Evolutionary conservation across 2,888 invertebrate genomes (phyloP).

Genomic region (Seladonia tumulorum): DNA sequence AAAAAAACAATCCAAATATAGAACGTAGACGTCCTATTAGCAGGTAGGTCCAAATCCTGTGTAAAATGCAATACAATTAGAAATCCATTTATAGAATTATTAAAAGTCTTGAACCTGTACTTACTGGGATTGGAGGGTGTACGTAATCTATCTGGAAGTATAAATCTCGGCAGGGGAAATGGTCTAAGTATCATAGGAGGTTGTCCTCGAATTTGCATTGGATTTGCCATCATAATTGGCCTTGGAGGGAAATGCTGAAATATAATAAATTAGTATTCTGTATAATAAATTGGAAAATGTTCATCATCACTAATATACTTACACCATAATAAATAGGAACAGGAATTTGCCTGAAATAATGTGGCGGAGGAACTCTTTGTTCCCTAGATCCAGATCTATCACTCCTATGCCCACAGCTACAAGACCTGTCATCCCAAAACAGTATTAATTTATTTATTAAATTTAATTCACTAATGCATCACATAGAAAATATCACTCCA

Average conservation of each 20-base stretch:
- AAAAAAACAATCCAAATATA: neutral
- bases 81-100: neutral
- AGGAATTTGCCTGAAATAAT: constrained; percentile 67
- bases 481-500: neutral
- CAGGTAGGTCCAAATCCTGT: constrained; percentile 59
- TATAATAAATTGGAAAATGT: neutral
- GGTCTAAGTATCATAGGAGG: constrained; percentile 28
- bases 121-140: constrained; percentile 61
- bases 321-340: constrained; percentile 74
- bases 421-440: constrained; percentile 43
- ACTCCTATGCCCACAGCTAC: constrained; percentile 61
- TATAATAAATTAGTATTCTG: neutral
- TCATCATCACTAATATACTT: constrained; percentile 30
- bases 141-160: constrained; percentile 63
- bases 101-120: constrained; percentile 14
- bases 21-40: no score
- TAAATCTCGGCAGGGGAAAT: constrained; percentile 63
- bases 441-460: neutral
- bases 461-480: neutral
- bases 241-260: constrained; percentile 68
- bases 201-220: constrained; percentile 71
- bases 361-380: constrained; percentile 35
- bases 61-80: constrained; percentile 16
- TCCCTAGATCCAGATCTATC: constrained; percentile 62
- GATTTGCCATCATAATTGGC: constrained; percentile 73